Evolutionary conservation across 2,113 vertebrate genomes (phyloP), one percentile per base, ranked within the genome.

Genomic region (Dromas ardeola): DNA sequence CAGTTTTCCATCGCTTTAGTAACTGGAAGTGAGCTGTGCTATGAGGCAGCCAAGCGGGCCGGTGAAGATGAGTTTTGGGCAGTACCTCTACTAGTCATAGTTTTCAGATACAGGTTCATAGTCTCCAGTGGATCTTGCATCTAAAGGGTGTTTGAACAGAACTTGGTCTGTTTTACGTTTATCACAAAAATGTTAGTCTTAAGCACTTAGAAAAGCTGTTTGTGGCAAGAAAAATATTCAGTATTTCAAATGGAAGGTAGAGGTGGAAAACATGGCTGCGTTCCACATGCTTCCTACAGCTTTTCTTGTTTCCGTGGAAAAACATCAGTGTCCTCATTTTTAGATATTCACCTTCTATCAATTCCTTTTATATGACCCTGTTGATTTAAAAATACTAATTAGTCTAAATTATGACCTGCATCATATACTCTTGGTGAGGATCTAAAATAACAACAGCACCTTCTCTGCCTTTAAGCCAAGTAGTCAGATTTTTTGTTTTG

Each of bases 1-100:
- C 9, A 2, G 70, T 29, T 93, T 92, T 89, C 87, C 83, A 36
- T 58, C 85, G 65, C n/a, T 94, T 95, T 67, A 93, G 58, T 91
- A 67, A 62, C 86, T 88, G 21, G 26, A 84, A 53, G 49, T 72
- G 71, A 78, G 52, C 22, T 71, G 32, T 69, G 88, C 81, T 95
- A 59, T 88, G 83, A 74, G 82, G 34, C 23, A 26, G 42, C 52
- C 5, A 3, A 40, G 65, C n/a, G 66, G 84, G 43, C 43, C 6
- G 21, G 77, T 90, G 66, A 90, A 81, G 83, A 14, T 58, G 58
- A 23, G 45, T 30, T 81, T 92, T 4, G 12, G 56, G 65, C 62
- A 87, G 63, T 82, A 20, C 22, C 25, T 22, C 76, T 94, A 74
- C 80, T 93, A 43, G 32, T 42, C 76, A 27, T 65, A 81, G 21